Evolutionary conservation across 2,113 vertebrate species (phyloP).

Genomic region (Ciconia boyciana): DNA sequence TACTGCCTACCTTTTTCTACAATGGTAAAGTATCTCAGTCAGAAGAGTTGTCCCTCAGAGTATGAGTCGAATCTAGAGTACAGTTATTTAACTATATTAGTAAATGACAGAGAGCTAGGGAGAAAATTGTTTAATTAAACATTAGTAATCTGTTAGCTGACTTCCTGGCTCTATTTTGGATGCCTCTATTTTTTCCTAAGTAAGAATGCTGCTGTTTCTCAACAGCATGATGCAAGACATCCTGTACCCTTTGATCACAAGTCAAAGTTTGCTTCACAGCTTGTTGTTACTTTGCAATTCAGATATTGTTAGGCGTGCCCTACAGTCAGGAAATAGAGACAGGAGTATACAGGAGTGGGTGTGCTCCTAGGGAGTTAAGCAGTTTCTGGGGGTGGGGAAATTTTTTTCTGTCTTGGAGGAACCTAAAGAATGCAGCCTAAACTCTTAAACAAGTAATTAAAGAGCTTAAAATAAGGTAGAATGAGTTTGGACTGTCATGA

Average conservation of each 20-base stretch:
- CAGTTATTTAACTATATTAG: not conserved
- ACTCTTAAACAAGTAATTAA: not conserved
- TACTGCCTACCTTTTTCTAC: not conserved
- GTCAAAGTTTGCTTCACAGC: not conserved
- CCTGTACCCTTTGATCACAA: not conserved
- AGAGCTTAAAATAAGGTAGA: not conserved
- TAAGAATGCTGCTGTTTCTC: not conserved
- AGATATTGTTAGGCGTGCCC: not conserved
- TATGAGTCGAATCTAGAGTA: not conserved
- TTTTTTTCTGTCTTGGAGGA: not conserved
- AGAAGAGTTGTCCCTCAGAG: not conserved
- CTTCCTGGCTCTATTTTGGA: not conserved
- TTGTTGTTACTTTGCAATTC: not conserved
- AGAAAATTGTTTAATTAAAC: not conserved
- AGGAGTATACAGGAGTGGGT: not conserved
- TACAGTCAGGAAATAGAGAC: not conserved
- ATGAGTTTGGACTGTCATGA: not conserved
- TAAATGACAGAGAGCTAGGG: not conserved
- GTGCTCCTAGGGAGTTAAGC: not conserved
- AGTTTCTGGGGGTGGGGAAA: rapidly evolving
- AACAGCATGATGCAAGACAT: not conserved
- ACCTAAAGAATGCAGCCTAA: not conserved
- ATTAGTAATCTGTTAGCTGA: not conserved
- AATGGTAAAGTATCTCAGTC: not conserved
- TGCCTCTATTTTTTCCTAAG: not conserved